These are phyloP conservation scores for Etheostoma nigrum DNA, from an alignment of 2,797 vertebrate genomes.

Conservation along the genomic window DNA sequence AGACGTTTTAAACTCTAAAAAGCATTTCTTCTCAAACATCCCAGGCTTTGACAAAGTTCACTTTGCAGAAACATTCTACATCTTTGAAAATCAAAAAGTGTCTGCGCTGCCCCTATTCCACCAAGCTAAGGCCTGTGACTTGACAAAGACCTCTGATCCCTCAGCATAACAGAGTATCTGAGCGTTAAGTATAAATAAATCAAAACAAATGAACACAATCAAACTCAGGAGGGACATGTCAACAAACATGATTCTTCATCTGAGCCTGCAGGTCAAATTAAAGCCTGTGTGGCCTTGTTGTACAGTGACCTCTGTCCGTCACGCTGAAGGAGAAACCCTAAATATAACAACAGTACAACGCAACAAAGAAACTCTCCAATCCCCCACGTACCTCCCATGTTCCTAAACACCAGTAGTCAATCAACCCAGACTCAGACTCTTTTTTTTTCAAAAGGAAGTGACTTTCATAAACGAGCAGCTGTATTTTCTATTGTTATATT, in stretches of 20 bases:
- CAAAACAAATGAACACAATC: constrained; percentile 75
- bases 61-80: not conserved
- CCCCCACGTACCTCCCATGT: constrained; percentile 43
- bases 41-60: not conserved
- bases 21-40: not conserved
- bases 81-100: too few species aligned
- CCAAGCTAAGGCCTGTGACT: not conserved
- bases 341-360: constrained; percentile 69
- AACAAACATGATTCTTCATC: constrained; percentile 71
- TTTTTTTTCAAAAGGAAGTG: constrained; percentile 57
- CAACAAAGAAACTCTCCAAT: constrained; percentile 57
- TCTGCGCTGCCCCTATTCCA: not conserved
- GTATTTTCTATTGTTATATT: constrained; percentile 62
- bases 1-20: not conserved
- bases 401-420: constrained; percentile 50
- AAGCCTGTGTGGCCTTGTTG: constrained; percentile 60
- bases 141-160: constrained; percentile 43
- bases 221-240: constrained; percentile 55
- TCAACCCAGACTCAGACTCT: constrained; percentile 41
- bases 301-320: constrained; percentile 66
- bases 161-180: constrained; percentile 41
- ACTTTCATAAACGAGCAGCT: constrained; percentile 65
- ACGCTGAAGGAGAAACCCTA: constrained; percentile 68
- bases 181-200: constrained; percentile 52
- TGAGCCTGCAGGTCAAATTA: constrained; percentile 51